Evolutionary conservation across 2,113 vertebrate genomes (phyloP).

Genomic region (Callopanchax toddi): DNA sequence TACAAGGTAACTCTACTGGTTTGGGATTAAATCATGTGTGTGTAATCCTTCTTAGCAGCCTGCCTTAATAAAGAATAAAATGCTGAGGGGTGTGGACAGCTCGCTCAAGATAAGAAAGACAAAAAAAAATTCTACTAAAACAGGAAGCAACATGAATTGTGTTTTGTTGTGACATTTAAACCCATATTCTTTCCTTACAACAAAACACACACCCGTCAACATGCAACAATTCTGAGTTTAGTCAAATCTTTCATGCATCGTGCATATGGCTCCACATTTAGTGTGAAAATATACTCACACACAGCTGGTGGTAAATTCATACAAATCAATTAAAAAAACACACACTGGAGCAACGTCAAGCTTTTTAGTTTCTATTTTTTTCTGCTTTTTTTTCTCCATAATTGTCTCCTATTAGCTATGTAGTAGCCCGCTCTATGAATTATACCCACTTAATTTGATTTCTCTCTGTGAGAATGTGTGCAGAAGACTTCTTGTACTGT

Average conservation of each 20-base stretch:
- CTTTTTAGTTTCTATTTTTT: slow-evolving; percentile 8
- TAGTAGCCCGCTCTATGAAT: slow-evolving; percentile 44
- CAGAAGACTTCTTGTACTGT: slow-evolving; percentile 44
- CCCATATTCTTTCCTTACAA: too few species aligned
- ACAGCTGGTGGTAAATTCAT: background rate
- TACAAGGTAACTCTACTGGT: slow-evolving; percentile 47
- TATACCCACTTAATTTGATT: slow-evolving; percentile 55
- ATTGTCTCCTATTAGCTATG: slow-evolving; percentile 37
- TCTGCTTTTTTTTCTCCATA: slow-evolving; percentile 6
- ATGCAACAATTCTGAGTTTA: too few species aligned
- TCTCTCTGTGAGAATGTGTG: slow-evolving; percentile 45
- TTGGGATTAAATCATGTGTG: slow-evolving; percentile 59
- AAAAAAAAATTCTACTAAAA: slow-evolving; percentile 30
- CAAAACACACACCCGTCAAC: too few species aligned
- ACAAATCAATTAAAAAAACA: background rate
- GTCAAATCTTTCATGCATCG: background rate
- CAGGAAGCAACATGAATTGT: slow-evolving; percentile 37
- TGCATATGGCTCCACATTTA: slow-evolving; percentile 7
- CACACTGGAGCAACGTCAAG: background rate
- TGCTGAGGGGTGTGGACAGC: slow-evolving; percentile 39
- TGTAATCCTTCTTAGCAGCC: slow-evolving; percentile 62
- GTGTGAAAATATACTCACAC: background rate
- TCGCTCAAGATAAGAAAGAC: slow-evolving; percentile 22
- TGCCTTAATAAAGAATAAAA: slow-evolving; percentile 48
- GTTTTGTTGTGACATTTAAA: slow-evolving; percentile 31